A percentile compares a stretch with the other conserved stretches of the same genome.
phyloP scores from a whole-genome alignment of 2,888 invertebrate species.

The Agapetus fuscipes region DNA sequence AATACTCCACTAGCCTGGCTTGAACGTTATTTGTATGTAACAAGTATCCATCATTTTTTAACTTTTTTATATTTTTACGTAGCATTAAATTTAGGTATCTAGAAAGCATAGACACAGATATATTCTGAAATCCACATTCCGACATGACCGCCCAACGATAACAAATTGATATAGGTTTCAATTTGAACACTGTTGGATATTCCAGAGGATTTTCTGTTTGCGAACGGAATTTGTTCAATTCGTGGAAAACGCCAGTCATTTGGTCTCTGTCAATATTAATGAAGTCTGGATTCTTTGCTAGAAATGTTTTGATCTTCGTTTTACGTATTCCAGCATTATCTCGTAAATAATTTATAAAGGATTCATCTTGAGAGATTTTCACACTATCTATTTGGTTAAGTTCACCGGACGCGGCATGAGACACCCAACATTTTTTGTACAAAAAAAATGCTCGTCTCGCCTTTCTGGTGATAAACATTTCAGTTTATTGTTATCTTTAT shows the following conservation, averaged over 20 bases:
- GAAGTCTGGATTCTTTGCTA: conserved; percentile 4
- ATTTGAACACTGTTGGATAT: conserved; percentile 6
- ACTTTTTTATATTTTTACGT: conserved; percentile 21
- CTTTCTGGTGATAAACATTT: no score
- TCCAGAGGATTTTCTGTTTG: not conserved
- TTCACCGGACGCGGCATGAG: no score
- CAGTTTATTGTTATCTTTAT: no score
- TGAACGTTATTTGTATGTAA: conserved; percentile 31
- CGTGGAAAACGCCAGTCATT: not conserved
- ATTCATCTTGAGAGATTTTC: no score
- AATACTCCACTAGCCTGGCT: conserved; percentile 35
- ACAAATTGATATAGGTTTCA: conserved; percentile 14
- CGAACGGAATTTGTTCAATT: conserved; percentile 2
- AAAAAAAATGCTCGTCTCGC: no score
- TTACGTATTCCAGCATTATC: conserved; percentile 1
- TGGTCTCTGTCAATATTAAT: conserved; percentile 1
- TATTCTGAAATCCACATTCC: conserved; percentile 35
- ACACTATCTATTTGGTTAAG: no score
- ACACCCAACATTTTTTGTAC: no score
- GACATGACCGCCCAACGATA: conserved; percentile 33
- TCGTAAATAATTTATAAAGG: conserved; percentile 2
- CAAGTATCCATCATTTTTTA: conserved; percentile 30
- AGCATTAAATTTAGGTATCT: conserved; percentile 3
- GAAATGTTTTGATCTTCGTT: conserved; percentile 3
- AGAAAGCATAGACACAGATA: conserved; percentile 23